Percentiles rank a stretch among this genome's conserved stretches.
Evolutionary conservation across 2,113 vertebrate species (phyloP).

Genomic region (Crotalus horridus): DNA sequence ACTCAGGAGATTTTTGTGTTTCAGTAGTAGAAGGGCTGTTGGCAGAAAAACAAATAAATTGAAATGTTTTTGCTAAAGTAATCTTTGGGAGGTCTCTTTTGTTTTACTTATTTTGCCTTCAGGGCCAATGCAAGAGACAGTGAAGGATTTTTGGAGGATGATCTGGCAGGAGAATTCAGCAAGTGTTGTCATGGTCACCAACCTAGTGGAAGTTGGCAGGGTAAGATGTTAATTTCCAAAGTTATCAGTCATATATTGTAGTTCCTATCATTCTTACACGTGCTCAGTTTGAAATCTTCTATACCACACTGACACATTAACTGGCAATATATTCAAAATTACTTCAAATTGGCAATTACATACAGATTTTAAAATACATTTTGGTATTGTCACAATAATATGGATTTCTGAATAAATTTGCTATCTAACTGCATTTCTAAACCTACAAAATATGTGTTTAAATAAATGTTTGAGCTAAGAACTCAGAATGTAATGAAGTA

Average conservation of each 20-base stretch:
- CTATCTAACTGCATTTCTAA: background rate
- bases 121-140: constrained; percentile 98
- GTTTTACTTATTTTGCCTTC: constrained; percentile 30
- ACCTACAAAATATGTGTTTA: background rate
- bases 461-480: background rate
- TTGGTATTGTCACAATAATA: background rate
- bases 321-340: background rate
- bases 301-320: background rate
- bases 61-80: background rate
- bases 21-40: background rate
- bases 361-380: background rate
- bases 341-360: background rate
- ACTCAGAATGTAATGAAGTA: background rate
- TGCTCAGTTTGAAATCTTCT: background rate
- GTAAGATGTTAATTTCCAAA: constrained; percentile 70
- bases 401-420: background rate
- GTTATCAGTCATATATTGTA: background rate
- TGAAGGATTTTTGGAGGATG: constrained; percentile 99
- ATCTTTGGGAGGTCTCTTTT: constrained; percentile 27
- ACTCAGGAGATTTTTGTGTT: background rate
- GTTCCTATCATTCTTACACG: background rate
- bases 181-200: constrained; percentile 99
- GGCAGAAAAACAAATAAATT: background rate
- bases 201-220: constrained; percentile 97
- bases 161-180: constrained; percentile 97